Conservation (phyloP, 2,797 vertebrate species). For the Sebastes ruberrimus region DNA sequence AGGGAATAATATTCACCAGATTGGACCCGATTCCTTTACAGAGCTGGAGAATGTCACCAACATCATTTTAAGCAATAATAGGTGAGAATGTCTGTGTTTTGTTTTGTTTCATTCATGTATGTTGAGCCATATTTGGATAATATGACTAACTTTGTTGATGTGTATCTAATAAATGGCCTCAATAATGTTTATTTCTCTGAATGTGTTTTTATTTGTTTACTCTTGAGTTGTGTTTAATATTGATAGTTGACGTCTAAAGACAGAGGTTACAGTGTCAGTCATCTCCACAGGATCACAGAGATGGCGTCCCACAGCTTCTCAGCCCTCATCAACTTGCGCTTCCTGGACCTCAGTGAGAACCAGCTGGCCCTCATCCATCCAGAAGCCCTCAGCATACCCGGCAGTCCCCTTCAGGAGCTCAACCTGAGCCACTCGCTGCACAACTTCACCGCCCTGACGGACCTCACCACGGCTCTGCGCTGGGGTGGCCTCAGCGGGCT, state of each 20-base stretch:
- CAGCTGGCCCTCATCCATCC: slow-evolving; percentile 81
- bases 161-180: slow-evolving; percentile 41
- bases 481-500: slow-evolving; percentile 80
- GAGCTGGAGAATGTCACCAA: slow-evolving; percentile 80
- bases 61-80: slow-evolving; percentile 82
- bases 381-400: slow-evolving; percentile 78
- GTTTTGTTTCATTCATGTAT: slow-evolving; percentile 12
- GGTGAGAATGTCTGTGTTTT: slow-evolving; percentile 71
- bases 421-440: slow-evolving; percentile 81
- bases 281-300: slow-evolving; percentile 76
- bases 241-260: not conserved
- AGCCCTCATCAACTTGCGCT: slow-evolving; percentile 73
- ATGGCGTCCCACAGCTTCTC: slow-evolving; percentile 81
- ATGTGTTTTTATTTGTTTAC: not conserved
- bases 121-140: slow-evolving; percentile 22
- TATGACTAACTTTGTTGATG: slow-evolving; percentile 17
- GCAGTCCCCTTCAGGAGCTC: slow-evolving; percentile 83
- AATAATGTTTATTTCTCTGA: slow-evolving; percentile 8
- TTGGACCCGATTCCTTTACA: slow-evolving; percentile 75
- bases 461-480: slow-evolving; percentile 80
- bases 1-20: slow-evolving; percentile 74
- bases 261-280: slow-evolving; percentile 38
- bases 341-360: slow-evolving; percentile 84
- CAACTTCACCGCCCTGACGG: slow-evolving; percentile 76
- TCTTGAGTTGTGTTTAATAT: not conserved